phyloP scores from a whole-genome alignment of 2,888 invertebrate species.

The Nipponacmea schrenckii region DNA sequence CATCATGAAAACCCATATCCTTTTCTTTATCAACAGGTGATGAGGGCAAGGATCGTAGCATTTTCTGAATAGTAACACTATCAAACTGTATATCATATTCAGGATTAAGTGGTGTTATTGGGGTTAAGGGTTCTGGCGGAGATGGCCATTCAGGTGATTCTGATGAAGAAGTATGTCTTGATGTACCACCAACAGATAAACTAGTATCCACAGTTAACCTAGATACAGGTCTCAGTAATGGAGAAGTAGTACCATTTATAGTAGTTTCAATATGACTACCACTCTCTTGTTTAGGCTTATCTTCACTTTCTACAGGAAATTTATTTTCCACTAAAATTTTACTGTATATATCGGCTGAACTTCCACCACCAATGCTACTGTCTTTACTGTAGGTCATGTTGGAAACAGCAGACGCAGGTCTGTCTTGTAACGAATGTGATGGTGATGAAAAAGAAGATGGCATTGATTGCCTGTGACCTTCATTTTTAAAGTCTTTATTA shows the following conservation, averaged over 20 bases:
- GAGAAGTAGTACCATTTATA: background rate
- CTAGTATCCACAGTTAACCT: conserved; percentile 32
- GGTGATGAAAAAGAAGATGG: conserved; percentile 25
- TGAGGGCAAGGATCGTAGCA: conserved; percentile 90
- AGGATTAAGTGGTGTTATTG: conserved; percentile 54
- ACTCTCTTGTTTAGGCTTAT: background rate
- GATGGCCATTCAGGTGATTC: conserved; percentile 65
- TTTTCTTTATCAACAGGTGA: conserved; percentile 46
- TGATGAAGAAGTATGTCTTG: conserved; percentile 66
- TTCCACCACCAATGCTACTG: conserved; percentile 18
- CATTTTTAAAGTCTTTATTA: conserved; percentile 7
- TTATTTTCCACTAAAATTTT: background rate
- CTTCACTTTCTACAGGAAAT: conserved; percentile 9
- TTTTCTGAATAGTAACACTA: conserved; percentile 88
- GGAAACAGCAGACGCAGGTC: conserved; percentile 42
- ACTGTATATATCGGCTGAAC: background rate
- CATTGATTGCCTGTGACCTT: conserved; percentile 34
- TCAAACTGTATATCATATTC: conserved; percentile 72
- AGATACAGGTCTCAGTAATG: conserved; percentile 17
- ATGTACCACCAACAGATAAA: conserved; percentile 14
- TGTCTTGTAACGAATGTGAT: conserved; percentile 15
- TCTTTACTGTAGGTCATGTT: conserved; percentile 34
- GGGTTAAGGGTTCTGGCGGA: conserved; percentile 60
- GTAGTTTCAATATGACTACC: conserved; percentile 4
- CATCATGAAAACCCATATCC: conserved; percentile 58